A percentile compares a stretch with the other conserved stretches of the same genome.
Evolutionary conservation across 1,140 invertebrate species (phyloP).

Genomic region (Sycophaga agraensis): DNA sequence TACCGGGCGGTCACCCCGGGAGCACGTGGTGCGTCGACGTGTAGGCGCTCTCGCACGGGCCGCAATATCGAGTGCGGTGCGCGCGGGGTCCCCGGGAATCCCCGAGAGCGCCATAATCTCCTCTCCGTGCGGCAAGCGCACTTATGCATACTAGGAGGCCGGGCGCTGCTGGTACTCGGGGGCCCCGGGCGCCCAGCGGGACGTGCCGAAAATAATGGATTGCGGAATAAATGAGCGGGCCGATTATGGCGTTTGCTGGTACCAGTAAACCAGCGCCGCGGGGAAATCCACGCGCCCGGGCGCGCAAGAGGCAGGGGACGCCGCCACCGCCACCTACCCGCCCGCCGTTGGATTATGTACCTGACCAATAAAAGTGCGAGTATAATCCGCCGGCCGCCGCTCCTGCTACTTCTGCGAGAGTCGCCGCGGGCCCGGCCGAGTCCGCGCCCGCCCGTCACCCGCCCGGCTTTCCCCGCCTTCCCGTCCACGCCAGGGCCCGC

Average conservation of each 20-base stretch:
- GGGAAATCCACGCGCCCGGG: constrained; percentile 1
- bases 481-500: too few relatives aligned
- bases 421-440: too few relatives aligned
- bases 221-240: constrained; percentile 20
- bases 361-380: constrained; percentile 6
- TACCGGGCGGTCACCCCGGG: too few relatives aligned
- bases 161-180: neutral
- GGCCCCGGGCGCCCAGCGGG: neutral
- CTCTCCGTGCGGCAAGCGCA: neutral
- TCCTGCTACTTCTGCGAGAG: neutral
- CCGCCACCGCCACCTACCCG: neutral
- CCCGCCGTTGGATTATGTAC: constrained; percentile 11
- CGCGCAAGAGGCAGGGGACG: neutral
- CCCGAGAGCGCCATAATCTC: constrained; percentile 7
- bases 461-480: neutral
- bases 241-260: constrained; percentile 23
- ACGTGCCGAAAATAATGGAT: constrained; percentile 15
- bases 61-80: neutral
- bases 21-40: too few relatives aligned
- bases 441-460: too few relatives aligned
- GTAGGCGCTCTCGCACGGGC: too few relatives aligned
- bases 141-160: neutral
- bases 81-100: constrained; percentile 4
- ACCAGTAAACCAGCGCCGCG: constrained; percentile 11
- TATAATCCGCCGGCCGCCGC: neutral